Percentiles rank a stretch among this genome's conserved stretches.
Evolutionary conservation across 2,888 invertebrate species (phyloP).

Genomic region (Apocheima hispidaria): DNA sequence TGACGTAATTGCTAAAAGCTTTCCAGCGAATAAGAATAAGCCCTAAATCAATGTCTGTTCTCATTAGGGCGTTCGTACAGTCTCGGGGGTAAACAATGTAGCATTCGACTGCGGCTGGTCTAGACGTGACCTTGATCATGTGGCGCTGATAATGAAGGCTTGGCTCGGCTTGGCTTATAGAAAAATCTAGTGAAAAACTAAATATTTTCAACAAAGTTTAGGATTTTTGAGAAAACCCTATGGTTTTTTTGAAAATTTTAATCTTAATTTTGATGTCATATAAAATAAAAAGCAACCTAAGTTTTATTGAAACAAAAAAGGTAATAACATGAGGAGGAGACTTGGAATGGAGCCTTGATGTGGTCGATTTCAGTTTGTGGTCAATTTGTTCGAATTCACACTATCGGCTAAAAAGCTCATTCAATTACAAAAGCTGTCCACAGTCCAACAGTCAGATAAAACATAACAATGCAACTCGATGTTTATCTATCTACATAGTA

Average conservation of each 20-base stretch:
- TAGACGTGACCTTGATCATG: constrained; percentile 60
- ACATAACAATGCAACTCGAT: constrained; percentile 11
- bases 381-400: too few relatives aligned
- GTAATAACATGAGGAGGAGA: too few relatives aligned
- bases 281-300: too few relatives aligned
- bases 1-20: constrained; percentile 67
- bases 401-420: not conserved
- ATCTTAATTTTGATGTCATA: too few relatives aligned
- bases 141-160: constrained; percentile 42
- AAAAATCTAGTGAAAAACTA: not conserved
- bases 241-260: too few relatives aligned
- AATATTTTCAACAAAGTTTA: too few relatives aligned
- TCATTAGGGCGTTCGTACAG: constrained; percentile 60
- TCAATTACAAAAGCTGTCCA: not conserved
- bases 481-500: not conserved
- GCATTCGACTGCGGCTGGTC: constrained; percentile 63
- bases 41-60: constrained; percentile 65
- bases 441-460: constrained; percentile 11
- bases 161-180: not conserved
- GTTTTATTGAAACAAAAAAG: too few relatives aligned
- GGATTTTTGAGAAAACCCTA: too few relatives aligned
- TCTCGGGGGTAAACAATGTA: constrained; percentile 58
- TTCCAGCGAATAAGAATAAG: constrained; percentile 50
- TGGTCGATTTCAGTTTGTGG: not conserved
- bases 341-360: not conserved